These are phyloP conservation scores for Bicyclus anynana DNA, from an alignment of 1,140 invertebrate genomes.

Conservation along the genomic window DNA sequence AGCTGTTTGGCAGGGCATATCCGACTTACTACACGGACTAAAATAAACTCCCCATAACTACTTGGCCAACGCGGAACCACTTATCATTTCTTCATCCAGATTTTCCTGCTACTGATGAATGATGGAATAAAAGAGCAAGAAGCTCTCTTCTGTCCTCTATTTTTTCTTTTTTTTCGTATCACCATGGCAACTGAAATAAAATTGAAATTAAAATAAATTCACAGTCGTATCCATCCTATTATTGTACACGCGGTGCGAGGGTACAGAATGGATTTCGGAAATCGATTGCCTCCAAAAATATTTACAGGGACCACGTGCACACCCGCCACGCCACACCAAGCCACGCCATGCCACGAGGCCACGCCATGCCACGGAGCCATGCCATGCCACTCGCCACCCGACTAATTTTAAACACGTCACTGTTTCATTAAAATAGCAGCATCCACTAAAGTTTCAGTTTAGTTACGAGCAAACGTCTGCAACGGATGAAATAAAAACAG, in stretches of 20 bases:
- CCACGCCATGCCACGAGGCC: neutral
- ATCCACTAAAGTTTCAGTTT: neutral
- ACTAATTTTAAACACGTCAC: conserved; percentile 1
- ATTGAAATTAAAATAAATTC: neutral
- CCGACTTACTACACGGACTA: too few relatives aligned
- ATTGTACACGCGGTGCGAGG: conserved; percentile 40
- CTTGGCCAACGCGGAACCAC: too few relatives aligned
- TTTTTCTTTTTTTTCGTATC: too few relatives aligned
- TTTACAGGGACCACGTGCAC: conserved; percentile 67
- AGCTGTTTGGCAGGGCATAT: too few relatives aligned
- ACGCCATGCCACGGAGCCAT: neutral
- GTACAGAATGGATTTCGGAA: conserved; percentile 74
- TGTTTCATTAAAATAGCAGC: neutral
- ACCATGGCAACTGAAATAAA: too few relatives aligned
- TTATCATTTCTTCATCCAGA: too few relatives aligned
- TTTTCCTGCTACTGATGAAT: too few relatives aligned
- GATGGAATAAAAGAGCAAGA: too few relatives aligned
- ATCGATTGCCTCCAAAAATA: conserved; percentile 77
- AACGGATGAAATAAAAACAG: too few relatives aligned
- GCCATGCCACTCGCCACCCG: neutral
- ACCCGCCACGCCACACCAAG: neutral
- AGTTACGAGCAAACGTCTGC: too few relatives aligned
- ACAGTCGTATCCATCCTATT: conserved; percentile 42
- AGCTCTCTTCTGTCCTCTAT: too few relatives aligned
- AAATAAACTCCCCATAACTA: too few relatives aligned